Conservation (phyloP, 2,888 invertebrate species). For the Tineola bisselliella region DNA sequence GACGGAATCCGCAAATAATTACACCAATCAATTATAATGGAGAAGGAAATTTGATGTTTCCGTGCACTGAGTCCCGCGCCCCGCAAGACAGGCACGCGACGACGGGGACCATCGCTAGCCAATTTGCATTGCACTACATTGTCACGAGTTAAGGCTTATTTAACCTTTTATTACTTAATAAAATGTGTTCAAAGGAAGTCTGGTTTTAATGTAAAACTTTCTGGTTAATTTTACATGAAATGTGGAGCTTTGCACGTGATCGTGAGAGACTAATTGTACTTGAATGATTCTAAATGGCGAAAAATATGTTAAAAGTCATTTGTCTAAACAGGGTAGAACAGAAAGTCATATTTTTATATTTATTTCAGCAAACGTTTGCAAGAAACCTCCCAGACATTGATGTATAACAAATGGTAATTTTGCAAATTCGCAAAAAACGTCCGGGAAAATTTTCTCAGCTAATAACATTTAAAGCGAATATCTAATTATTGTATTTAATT, state of each 20-base stretch:
- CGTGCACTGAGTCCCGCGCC: constrained; percentile 25
- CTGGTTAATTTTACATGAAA: too few species aligned
- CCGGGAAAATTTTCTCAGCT: constrained; percentile 3
- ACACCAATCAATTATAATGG: constrained; percentile 64
- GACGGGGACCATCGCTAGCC: constrained; percentile 15
- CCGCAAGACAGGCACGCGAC: constrained; percentile 41
- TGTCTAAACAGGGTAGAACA: too few species aligned
- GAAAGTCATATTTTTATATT: too few species aligned
- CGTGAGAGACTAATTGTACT: too few species aligned
- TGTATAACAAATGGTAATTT: not conserved
- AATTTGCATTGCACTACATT: constrained; percentile 9
- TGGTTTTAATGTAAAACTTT: too few species aligned
- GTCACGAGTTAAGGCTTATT: not conserved
- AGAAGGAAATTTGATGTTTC: constrained; percentile 61
- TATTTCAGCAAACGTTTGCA: not conserved
- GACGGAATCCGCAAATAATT: constrained; percentile 55
- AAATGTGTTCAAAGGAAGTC: too few species aligned
- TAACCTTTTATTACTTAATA: not conserved
- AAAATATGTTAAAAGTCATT: too few species aligned
- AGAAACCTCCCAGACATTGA: not conserved
- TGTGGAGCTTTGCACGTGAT: too few species aligned
- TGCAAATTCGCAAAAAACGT: not conserved
- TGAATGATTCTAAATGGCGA: too few species aligned
- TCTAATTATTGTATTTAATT: constrained; percentile 12
- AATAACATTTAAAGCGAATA: constrained; percentile 8